These are phyloP conservation scores for Agrochola macilenta DNA, from an alignment of 2,888 invertebrate species.

Conservation along the genomic window DNA sequence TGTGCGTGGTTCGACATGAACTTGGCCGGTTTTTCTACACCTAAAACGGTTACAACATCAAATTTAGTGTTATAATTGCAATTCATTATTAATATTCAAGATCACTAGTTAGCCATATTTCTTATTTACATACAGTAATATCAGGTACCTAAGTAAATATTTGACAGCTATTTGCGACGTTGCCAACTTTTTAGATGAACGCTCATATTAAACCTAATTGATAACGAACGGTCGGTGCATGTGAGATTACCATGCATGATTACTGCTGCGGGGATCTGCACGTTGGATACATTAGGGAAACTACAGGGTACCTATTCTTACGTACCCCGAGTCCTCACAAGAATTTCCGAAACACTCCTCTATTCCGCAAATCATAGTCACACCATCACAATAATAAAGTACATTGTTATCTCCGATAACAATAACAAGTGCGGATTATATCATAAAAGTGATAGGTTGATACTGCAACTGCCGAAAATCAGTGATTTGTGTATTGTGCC, in stretches of 20 bases:
- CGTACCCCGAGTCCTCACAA: not conserved
- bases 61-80: too few relatives aligned
- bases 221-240: not conserved
- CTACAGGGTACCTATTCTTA: not conserved
- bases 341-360: not conserved
- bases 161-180: too few relatives aligned
- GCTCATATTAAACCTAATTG: too few relatives aligned
- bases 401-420: constrained; percentile 34
- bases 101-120: too few relatives aligned
- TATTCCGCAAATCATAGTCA: constrained; percentile 20
- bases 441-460: constrained; percentile 84
- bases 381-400: not conserved
- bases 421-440: constrained; percentile 52
- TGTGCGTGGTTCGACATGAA: too few relatives aligned
- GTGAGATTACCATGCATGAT: not conserved
- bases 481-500: constrained; percentile 26
- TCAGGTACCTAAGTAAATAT: too few relatives aligned
- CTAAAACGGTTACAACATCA: too few relatives aligned
- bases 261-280: not conserved
- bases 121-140: too few relatives aligned
- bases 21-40: too few relatives aligned
- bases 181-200: too few relatives aligned
- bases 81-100: too few relatives aligned
- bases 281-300: not conserved
- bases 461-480: constrained; percentile 65